Percentiles rank a stretch among this genome's conserved stretches.
These are phyloP conservation scores for Conops quadrifasciatus DNA, from an alignment of 2,888 invertebrate genomes.

Conservation along the genomic window DNA sequence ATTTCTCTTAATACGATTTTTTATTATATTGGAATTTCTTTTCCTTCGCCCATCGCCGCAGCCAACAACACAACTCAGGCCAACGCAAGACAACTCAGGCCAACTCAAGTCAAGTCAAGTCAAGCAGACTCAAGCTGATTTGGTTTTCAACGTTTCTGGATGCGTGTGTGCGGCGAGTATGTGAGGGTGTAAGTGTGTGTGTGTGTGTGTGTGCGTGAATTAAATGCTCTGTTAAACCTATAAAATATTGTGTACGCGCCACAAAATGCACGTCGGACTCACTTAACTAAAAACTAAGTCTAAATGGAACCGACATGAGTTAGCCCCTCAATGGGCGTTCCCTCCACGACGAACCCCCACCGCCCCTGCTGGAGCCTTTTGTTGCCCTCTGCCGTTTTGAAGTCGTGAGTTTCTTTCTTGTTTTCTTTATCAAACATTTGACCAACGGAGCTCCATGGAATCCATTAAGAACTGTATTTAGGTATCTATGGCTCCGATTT, in stretches of 20 bases:
- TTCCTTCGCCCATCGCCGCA: constrained; percentile 40
- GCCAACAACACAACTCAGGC: constrained; percentile 9
- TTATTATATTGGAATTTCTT: constrained; percentile 64
- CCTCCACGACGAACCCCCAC: background rate
- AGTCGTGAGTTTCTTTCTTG: background rate
- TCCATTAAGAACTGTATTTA: constrained; percentile 1
- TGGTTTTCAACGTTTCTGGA: too few relatives aligned
- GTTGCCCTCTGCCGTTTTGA: too few relatives aligned
- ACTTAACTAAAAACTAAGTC: constrained; percentile 23
- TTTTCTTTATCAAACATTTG: background rate
- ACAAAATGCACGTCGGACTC: constrained; percentile 32
- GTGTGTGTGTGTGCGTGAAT: constrained; percentile 32
- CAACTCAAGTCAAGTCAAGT: too few relatives aligned
- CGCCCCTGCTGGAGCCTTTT: background rate
- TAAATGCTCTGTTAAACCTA: constrained; percentile 36
- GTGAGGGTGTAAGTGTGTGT: constrained; percentile 42
- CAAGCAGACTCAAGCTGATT: too few relatives aligned
- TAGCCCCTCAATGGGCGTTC: too few relatives aligned
- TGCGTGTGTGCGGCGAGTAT: too few relatives aligned
- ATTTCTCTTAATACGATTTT: constrained; percentile 63
- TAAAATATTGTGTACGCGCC: constrained; percentile 33
- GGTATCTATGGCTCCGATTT: constrained; percentile 19
- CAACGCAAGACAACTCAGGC: too few relatives aligned
- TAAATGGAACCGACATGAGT: constrained; percentile 10
- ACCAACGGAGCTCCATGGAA: constrained; percentile 5